These are phyloP conservation scores for Luehdorfia chinensis DNA, from an alignment of 1,140 invertebrate species.

Conservation along the genomic window DNA sequence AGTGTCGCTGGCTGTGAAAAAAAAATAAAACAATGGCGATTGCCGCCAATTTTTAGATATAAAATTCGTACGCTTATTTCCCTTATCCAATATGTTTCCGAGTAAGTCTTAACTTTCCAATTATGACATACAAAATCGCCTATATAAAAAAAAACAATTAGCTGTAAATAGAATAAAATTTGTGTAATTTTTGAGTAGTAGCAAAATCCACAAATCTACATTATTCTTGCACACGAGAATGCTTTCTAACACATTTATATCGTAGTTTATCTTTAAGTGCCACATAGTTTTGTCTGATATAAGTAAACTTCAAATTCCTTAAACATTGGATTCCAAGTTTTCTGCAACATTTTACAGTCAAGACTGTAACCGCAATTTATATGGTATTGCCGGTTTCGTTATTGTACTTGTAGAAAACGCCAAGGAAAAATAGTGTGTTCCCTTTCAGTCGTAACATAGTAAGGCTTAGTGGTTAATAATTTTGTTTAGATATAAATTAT, in stretches of 20 bases:
- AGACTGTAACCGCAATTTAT: no score
- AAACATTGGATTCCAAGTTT: background rate
- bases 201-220: conserved; percentile 6
- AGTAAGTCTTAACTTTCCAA: no score
- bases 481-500: background rate
- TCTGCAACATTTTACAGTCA: background rate
- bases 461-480: background rate
- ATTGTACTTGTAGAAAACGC: background rate
- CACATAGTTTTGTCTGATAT: background rate
- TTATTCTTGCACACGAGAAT: conserved; percentile 10
- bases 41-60: background rate
- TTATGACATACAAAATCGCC: no score
- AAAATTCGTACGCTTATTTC: background rate
- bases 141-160: no score
- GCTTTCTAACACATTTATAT: conserved; percentile 14
- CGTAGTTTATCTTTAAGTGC: conserved; percentile 9
- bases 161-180: no score
- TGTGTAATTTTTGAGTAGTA: conserved; percentile 12
- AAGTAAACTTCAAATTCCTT: conserved; percentile 5
- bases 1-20: background rate
- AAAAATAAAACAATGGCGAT: background rate
- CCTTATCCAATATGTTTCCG: background rate
- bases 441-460: background rate
- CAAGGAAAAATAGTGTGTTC: background rate
- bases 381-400: no score